A percentile compares a stretch with the other conserved stretches of the same genome.
phyloP scores from a whole-genome alignment of 2,888 invertebrate species.

The Steinernema hermaphroditum region DNA sequence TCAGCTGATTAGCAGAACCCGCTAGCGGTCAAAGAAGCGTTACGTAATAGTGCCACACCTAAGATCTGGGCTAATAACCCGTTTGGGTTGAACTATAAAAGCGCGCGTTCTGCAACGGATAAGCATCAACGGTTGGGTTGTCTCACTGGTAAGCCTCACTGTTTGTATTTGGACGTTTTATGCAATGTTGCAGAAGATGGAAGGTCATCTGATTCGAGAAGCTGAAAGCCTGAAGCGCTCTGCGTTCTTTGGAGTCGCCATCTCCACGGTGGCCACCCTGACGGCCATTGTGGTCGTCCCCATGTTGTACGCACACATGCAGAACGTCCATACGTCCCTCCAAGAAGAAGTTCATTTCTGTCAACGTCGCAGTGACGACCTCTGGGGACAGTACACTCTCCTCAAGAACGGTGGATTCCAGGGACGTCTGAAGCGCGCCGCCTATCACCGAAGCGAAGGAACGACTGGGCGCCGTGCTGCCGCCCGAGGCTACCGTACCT shows the following conservation, averaged over 20 bases:
- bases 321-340: slow-evolving; percentile 58
- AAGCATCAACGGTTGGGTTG: no score
- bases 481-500: neutral
- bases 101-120: no score
- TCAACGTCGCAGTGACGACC: slow-evolving; percentile 53
- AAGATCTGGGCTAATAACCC: no score
- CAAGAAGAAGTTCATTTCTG: slow-evolving; percentile 63
- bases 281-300: slow-evolving; percentile 54
- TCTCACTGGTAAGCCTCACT: no score
- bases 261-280: slow-evolving; percentile 53
- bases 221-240: neutral
- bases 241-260: slow-evolving; percentile 47
- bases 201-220: no score
- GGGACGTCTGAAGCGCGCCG: slow-evolving; percentile 47
- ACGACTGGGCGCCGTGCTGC: neutral
- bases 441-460: slow-evolving; percentile 38
- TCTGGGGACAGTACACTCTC: slow-evolving; percentile 56
- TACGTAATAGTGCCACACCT: no score
- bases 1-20: no score
- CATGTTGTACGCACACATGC: slow-evolving; percentile 56
- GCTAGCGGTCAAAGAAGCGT: no score
- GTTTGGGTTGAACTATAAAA: no score
- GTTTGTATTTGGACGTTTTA: no score
- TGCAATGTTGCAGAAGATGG: no score
- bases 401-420: slow-evolving; percentile 33